Conservation (phyloP, 2,797 vertebrate species). For the Enteromius thamalakanensis region DNA sequence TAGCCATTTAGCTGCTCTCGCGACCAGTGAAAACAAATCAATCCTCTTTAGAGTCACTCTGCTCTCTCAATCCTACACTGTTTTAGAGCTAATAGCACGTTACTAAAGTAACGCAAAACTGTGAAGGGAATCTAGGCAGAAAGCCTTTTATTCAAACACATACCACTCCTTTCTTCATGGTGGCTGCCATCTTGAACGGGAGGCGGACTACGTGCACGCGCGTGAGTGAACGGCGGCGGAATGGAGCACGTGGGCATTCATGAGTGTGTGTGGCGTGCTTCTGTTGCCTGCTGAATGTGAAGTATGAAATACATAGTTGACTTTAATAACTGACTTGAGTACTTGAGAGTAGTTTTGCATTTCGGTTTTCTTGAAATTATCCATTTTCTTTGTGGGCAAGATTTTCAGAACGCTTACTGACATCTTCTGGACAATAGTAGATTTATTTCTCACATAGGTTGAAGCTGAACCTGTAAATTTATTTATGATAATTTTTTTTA, state of each 20-base stretch:
- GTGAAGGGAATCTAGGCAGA: not conserved
- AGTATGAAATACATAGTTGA: not conserved
- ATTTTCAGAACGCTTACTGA: conserved; percentile 45
- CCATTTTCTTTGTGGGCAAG: no score
- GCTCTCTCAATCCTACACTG: no score
- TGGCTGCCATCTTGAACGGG: conserved; percentile 81
- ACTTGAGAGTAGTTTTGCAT: not conserved
- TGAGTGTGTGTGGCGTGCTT: not conserved
- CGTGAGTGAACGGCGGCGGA: not conserved
- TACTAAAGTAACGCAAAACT: not conserved
- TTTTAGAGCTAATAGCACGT: not conserved
- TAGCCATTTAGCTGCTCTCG: not conserved
- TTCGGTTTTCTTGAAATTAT: not conserved
- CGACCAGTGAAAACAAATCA: not conserved
- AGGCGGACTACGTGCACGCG: conserved; percentile 19
- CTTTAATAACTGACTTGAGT: not conserved
- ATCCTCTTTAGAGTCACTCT: not conserved
- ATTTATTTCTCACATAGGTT: not conserved
- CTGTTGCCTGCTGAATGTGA: not conserved
- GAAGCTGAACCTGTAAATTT: not conserved
- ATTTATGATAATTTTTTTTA: no score
- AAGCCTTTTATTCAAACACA: conserved; percentile 54
- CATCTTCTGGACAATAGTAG: conserved; percentile 52
- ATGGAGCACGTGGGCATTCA: conserved; percentile 1
- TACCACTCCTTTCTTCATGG: conserved; percentile 85